Conservation (phyloP, 2,888 invertebrate species). For the Dryococelus australis region DNA sequence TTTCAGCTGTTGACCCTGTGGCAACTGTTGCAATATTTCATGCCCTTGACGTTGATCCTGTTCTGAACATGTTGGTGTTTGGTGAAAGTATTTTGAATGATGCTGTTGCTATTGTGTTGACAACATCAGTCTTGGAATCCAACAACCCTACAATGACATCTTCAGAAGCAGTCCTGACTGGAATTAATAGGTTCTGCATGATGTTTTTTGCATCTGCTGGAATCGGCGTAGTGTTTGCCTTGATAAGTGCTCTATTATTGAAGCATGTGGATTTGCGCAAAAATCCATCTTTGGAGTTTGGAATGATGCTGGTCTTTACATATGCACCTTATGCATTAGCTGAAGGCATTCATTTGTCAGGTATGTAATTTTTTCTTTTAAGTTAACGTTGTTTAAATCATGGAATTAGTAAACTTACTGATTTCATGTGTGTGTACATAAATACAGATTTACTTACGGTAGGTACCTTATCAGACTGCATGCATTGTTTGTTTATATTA, state of each 20-base stretch:
- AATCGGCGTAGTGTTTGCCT: constrained; percentile 93
- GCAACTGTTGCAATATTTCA: constrained; percentile 99
- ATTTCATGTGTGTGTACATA: not conserved
- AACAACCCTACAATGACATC: constrained; percentile 70
- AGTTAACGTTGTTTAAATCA: not conserved
- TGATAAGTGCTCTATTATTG: constrained; percentile 88
- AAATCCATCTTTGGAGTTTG: constrained; percentile 98
- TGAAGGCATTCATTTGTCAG: constrained; percentile 94
- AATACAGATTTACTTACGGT: no score
- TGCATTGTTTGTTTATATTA: no score
- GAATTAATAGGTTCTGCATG: constrained; percentile 88
- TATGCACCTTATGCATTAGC: constrained; percentile 98
- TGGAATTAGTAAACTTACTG: not conserved
- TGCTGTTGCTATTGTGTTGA: constrained; percentile 97
- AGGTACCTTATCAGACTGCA: not conserved
- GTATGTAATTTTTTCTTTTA: constrained; percentile 56
- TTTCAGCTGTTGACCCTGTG: constrained; percentile 99
- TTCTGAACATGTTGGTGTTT: constrained; percentile 99
- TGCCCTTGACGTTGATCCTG: constrained; percentile 95
- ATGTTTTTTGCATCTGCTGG: constrained; percentile 99
- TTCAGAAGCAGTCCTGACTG: constrained; percentile 85
- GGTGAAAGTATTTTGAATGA: constrained; percentile 95
- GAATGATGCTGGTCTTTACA: constrained; percentile 97
- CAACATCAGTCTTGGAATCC: constrained; percentile 83
- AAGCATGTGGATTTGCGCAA: constrained; percentile 96